A percentile compares a stretch with the other conserved stretches of the same genome.
These are phyloP conservation scores for Sterna hirundo DNA, from an alignment of 2,113 vertebrate genomes.

Conservation along the genomic window DNA sequence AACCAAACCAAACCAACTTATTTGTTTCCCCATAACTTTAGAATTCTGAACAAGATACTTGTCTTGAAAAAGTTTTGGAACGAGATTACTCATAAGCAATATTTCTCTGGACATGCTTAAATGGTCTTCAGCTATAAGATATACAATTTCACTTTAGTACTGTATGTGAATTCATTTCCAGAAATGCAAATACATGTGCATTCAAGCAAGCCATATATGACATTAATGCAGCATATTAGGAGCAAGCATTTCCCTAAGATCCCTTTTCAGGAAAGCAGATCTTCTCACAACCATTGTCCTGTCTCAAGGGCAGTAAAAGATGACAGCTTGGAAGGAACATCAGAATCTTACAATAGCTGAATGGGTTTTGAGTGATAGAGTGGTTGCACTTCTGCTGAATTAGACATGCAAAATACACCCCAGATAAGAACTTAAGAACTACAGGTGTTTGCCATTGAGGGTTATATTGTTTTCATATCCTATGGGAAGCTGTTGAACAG, in stretches of 20 bases:
- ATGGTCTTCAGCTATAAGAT: background rate
- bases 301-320: background rate
- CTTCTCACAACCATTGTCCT: background rate
- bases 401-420: background rate
- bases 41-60: background rate
- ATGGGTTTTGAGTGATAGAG: background rate
- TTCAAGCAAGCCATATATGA: background rate
- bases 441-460: background rate
- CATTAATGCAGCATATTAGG: background rate
- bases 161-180: background rate
- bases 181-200: background rate
- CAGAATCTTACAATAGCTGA: background rate
- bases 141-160: background rate
- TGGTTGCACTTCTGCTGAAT: background rate
- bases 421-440: background rate
- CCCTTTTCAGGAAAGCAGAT: background rate
- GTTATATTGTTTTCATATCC: background rate
- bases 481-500: background rate
- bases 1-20: background rate
- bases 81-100: background rate
- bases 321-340: background rate
- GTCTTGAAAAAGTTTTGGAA: background rate
- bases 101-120: background rate
- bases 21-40: background rate
- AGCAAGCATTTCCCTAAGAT: background rate